Conservation (phyloP, 2,797 vertebrate genomes). For the Amazona finschi region DNA sequence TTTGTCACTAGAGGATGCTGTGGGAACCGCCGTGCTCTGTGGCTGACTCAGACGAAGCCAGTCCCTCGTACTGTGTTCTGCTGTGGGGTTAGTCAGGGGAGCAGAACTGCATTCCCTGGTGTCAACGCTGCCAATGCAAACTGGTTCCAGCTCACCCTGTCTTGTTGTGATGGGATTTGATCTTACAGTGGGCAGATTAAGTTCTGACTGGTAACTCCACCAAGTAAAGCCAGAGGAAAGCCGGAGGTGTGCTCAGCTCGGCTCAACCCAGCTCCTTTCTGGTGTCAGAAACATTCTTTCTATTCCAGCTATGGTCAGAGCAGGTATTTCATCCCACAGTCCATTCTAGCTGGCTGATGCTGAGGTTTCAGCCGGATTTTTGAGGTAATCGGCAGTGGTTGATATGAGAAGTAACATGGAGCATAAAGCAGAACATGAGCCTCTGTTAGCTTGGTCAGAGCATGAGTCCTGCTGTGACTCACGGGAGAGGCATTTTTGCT, state of each 20-base stretch:
- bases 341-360: neutral
- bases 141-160: neutral
- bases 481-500: neutral
- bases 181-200: neutral
- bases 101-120: neutral
- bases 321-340: neutral
- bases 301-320: neutral
- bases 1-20: neutral
- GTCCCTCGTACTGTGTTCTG: neutral
- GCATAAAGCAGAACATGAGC: neutral
- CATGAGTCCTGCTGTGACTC: neutral
- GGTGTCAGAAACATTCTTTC: neutral
- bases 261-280: neutral
- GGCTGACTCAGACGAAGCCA: neutral
- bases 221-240: neutral
- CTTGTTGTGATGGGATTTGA: neutral
- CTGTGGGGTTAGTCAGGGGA: neutral
- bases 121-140: rapidly evolving
- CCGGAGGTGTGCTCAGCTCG: neutral
- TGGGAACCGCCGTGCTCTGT: neutral
- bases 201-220: neutral
- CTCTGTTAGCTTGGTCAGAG: neutral
- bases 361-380: neutral
- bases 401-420: neutral
- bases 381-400: neutral